Percentiles rank a stretch among this genome's conserved stretches.
Evolutionary conservation across 2,888 invertebrate genomes (phyloP).

Genomic region (Scrobipalpa costella): DNA sequence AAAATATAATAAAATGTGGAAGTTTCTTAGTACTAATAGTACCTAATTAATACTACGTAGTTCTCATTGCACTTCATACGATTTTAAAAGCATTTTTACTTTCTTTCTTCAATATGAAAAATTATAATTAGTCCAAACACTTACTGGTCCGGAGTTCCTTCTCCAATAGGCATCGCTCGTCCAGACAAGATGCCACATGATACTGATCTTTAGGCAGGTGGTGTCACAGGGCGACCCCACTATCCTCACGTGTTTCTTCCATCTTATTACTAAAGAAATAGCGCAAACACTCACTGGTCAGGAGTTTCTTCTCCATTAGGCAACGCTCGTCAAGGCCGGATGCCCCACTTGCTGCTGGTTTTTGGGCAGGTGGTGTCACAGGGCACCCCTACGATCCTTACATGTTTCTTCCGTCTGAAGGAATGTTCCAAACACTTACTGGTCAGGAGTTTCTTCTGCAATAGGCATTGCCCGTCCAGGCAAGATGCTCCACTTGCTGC

Average conservation of each 20-base stretch:
- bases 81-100: too few species aligned
- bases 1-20: too few species aligned
- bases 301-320: not conserved
- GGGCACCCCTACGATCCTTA: too few species aligned
- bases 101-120: too few species aligned
- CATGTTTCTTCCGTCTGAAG: too few species aligned
- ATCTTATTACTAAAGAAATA: not conserved
- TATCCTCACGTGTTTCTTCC: too few species aligned
- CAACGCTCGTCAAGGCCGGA: not conserved
- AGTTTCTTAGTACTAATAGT: too few species aligned
- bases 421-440: not conserved
- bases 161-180: not conserved
- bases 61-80: too few species aligned
- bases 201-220: too few species aligned
- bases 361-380: too few species aligned
- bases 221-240: too few species aligned
- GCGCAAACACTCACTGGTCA: not conserved
- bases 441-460: not conserved
- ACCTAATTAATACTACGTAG: too few species aligned
- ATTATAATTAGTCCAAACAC: not conserved
- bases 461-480: not conserved
- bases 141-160: not conserved
- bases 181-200: not conserved
- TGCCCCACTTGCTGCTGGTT: not conserved
- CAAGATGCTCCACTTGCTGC: not conserved